Evolutionary conservation across 2,888 invertebrate species (phyloP).

Genomic region (Drosophila kambysellisi): DNA sequence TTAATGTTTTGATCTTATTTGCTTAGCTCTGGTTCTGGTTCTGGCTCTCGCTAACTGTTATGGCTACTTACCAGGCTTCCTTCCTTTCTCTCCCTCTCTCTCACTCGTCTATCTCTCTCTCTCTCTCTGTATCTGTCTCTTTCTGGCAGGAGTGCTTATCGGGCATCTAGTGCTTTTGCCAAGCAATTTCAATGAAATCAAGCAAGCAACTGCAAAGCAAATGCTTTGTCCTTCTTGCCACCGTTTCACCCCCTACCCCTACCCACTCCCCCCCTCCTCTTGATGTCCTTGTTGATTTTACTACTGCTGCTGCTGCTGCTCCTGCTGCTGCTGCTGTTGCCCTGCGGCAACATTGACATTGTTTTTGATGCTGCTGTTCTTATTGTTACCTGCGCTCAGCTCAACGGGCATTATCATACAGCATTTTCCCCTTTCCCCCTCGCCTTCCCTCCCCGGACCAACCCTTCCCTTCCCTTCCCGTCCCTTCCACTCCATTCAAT

Average conservation of each 20-base stretch:
- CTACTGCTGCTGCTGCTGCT: slow-evolving; percentile 15
- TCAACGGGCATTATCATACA: slow-evolving; percentile 32
- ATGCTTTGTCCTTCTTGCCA: slow-evolving; percentile 48
- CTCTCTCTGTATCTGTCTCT: not conserved
- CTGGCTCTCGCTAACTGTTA: slow-evolving; percentile 40
- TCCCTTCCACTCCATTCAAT: not conserved
- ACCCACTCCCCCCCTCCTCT: not conserved
- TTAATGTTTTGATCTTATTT: slow-evolving; percentile 26
- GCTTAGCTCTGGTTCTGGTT: slow-evolving; percentile 16
- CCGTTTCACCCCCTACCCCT: not conserved
- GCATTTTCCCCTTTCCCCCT: not conserved
- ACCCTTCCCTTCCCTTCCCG: not conserved
- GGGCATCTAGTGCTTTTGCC: slow-evolving; percentile 39
- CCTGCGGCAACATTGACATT: slow-evolving; percentile 33
- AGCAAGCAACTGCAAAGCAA: slow-evolving; percentile 48
- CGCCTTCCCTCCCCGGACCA: fast-evolving
- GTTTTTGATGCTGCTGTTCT: slow-evolving; percentile 24
- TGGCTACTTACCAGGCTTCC: slow-evolving; percentile 41
- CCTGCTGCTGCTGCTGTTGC: slow-evolving; percentile 22
- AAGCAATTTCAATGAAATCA: slow-evolving; percentile 62
- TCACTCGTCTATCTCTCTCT: not conserved
- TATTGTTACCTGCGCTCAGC: slow-evolving; percentile 29
- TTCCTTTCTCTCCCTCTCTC: not conserved
- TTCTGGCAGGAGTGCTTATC: slow-evolving; percentile 26
- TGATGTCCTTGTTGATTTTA: slow-evolving; percentile 46